Evolutionary conservation across 2,797 vertebrate species (phyloP).

Genomic region (Tympanoctomys barrerae): DNA sequence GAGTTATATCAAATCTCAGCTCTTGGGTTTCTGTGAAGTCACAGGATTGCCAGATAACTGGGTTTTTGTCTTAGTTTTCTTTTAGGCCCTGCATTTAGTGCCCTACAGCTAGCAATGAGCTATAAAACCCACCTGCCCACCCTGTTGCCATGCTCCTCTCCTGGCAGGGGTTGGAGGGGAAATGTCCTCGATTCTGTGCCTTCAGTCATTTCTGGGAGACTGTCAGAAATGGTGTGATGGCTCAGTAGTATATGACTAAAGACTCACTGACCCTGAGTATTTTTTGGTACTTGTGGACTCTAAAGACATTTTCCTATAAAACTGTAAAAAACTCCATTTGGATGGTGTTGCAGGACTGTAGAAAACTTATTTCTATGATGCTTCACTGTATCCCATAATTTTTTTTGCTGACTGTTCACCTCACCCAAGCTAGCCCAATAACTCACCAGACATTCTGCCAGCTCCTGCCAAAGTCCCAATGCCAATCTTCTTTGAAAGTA

Average conservation of each 20-base stretch:
- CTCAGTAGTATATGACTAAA: neutral
- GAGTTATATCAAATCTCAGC: neutral
- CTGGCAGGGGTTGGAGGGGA: neutral
- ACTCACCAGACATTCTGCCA: slow-evolving; percentile 46
- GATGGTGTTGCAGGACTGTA: neutral
- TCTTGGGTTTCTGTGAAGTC: neutral
- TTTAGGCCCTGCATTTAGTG: neutral
- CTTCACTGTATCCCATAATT: neutral
- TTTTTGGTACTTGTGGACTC: neutral
- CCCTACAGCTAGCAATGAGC: neutral
- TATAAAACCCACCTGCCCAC: neutral
- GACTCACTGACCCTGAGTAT: neutral
- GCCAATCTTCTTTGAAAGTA: slow-evolving; percentile 20
- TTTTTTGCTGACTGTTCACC: neutral
- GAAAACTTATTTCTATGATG: slow-evolving; percentile 7
- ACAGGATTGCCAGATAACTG: neutral
- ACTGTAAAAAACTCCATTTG: neutral
- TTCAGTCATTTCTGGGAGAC: neutral
- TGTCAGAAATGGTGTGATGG: neutral
- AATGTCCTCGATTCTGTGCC: neutral
- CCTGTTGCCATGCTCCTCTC: neutral
- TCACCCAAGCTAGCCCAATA: neutral
- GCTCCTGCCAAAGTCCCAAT: neutral
- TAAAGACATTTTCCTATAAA: neutral
- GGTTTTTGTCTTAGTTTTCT: slow-evolving; percentile 10